phyloP scores from a whole-genome alignment of 2,113 vertebrate genomes.

The Gnathochromis pfefferi region DNA sequence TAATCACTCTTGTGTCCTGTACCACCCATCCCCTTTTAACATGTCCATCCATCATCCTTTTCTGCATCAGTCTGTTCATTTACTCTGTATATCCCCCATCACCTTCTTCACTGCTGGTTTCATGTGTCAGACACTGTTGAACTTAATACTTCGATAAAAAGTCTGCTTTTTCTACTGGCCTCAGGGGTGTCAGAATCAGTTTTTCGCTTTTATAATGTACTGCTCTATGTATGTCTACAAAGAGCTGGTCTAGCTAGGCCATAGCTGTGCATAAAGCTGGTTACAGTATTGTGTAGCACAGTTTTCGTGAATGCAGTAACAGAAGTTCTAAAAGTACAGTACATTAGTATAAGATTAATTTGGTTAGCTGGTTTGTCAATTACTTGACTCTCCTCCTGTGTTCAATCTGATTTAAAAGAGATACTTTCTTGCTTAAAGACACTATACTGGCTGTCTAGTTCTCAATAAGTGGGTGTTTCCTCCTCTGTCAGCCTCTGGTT shows the following conservation, averaged over 20 bases:
- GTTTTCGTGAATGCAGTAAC: rapidly evolving
- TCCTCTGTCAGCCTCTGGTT: neutral
- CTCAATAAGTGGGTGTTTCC: conserved; percentile 4
- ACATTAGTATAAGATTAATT: neutral
- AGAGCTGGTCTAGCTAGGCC: neutral
- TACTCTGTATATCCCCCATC: conserved; percentile 8
- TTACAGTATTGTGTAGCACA: neutral
- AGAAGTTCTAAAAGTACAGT: neutral
- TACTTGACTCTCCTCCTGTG: neutral
- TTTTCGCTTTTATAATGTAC: neutral
- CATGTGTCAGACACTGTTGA: neutral
- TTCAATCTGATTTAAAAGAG: neutral
- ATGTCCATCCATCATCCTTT: neutral
- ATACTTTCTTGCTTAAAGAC: neutral
- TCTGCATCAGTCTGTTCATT: neutral
- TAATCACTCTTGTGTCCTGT: neutral
- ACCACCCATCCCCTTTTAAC: neutral
- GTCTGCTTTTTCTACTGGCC: neutral
- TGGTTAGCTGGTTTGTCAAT: neutral
- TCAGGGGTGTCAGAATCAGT: neutral
- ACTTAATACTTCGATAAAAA: neutral
- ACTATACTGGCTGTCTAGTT: neutral
- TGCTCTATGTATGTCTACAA: neutral
- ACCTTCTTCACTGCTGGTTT: neutral
- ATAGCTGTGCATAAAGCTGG: neutral